Evolutionary conservation across 1,140 invertebrate genomes (phyloP).

Genomic region (Cydia fagiglandana): DNA sequence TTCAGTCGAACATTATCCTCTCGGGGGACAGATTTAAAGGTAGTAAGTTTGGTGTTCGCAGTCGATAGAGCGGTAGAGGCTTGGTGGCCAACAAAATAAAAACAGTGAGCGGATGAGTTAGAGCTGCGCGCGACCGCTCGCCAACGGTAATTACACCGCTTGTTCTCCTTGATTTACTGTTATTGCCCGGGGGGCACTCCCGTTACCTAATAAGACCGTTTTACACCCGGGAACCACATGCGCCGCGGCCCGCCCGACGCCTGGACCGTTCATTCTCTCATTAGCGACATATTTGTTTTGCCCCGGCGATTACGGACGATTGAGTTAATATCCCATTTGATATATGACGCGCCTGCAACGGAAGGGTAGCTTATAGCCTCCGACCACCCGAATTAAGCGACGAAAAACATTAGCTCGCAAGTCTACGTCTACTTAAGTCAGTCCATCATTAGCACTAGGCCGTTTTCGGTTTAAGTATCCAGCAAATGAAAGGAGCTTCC

Average conservation of each 20-base stretch:
- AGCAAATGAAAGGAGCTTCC: slow-evolving; percentile 50
- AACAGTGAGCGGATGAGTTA: slow-evolving; percentile 76
- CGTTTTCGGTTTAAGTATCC: slow-evolving; percentile 19
- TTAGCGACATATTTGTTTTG: slow-evolving; percentile 71
- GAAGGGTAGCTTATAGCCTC: slow-evolving; percentile 54
- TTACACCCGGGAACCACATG: slow-evolving; percentile 74
- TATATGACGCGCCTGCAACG: slow-evolving; percentile 57
- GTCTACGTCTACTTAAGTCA: not conserved
- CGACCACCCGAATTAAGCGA: slow-evolving; percentile 7
- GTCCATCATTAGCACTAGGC: not conserved
- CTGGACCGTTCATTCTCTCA: slow-evolving; percentile 69
- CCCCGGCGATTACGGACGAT: slow-evolving; percentile 63
- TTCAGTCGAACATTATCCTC: slow-evolving; percentile 67
- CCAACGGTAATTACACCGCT: slow-evolving; percentile 77
- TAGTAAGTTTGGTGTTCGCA: slow-evolving; percentile 71
- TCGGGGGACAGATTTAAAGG: slow-evolving; percentile 72
- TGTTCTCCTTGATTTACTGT: slow-evolving; percentile 79
- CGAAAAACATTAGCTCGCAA: slow-evolving; percentile 8
- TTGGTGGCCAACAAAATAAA: slow-evolving; percentile 76
- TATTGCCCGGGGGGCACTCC: slow-evolving; percentile 77
- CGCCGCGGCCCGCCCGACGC: slow-evolving; percentile 50
- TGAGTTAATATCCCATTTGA: slow-evolving; percentile 68
- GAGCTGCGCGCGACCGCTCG: slow-evolving; percentile 73
- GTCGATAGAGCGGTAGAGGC: slow-evolving; percentile 71
- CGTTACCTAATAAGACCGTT: slow-evolving; percentile 79